Conservation (phyloP, 1,140 invertebrate genomes). For the Drosophila guanche region DNA sequence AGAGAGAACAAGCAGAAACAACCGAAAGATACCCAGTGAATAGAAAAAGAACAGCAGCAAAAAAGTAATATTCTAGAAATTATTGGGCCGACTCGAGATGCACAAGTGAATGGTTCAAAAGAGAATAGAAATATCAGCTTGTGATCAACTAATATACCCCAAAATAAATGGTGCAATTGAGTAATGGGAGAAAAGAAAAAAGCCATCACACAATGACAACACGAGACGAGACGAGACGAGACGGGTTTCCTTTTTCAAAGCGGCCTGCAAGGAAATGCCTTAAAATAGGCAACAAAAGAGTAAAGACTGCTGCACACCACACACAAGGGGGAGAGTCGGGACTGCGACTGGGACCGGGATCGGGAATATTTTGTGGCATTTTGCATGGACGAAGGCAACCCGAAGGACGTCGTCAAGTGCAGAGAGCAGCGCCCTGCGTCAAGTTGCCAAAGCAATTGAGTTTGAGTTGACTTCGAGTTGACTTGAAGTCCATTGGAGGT, state of each 20-base stretch:
- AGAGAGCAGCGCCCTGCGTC: slow-evolving; percentile 36
- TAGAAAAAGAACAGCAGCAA: background rate
- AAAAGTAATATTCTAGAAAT: background rate
- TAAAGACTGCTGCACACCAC: too few relatives aligned
- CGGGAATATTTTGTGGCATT: slow-evolving; percentile 16
- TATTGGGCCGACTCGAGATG: too few relatives aligned
- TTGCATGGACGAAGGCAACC: slow-evolving; percentile 28
- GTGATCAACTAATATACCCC: background rate
- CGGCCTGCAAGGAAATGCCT: slow-evolving; percentile 40
- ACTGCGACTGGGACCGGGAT: background rate
- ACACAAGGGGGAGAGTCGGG: background rate
- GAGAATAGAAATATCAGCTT: too few relatives aligned
- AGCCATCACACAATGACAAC: slow-evolving; percentile 34
- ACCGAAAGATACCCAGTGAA: slow-evolving; percentile 1
- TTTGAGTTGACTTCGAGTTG: slow-evolving; percentile 28
- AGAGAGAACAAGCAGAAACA: background rate
- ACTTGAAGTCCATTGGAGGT: background rate
- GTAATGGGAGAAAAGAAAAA: slow-evolving; percentile 1
- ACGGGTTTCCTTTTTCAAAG: slow-evolving; percentile 45
- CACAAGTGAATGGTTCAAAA: too few relatives aligned
- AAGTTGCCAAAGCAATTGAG: slow-evolving; percentile 61
- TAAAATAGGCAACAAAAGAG: slow-evolving; percentile 42
- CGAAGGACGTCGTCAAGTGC: slow-evolving; percentile 46
- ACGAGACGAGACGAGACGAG: slow-evolving; percentile 27
- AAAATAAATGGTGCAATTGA: background rate